phyloP scores from a whole-genome alignment of 2,113 vertebrate genomes.

The Rattus norvegicus region DNA sequence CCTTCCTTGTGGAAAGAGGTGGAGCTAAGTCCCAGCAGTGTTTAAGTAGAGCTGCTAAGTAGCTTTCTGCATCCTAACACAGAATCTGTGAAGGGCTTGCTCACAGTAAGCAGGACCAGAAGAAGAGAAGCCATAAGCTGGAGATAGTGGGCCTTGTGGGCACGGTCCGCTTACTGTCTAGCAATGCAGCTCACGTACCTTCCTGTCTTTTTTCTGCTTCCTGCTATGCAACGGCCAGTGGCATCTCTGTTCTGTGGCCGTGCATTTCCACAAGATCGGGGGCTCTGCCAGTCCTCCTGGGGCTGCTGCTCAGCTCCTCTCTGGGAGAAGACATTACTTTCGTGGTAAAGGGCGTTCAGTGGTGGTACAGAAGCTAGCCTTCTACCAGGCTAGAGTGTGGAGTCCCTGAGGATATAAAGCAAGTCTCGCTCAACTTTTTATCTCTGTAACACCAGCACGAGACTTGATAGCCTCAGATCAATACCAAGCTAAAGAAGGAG shows the following conservation, averaged over 20 bases:
- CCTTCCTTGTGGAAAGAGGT: fast-evolving
- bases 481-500: not conserved
- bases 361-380: fast-evolving
- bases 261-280: too few relatives aligned
- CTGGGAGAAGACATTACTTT: not conserved
- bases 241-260: not conserved
- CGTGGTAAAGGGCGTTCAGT: fast-evolving
- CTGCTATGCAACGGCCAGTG: fast-evolving
- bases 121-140: fast-evolving
- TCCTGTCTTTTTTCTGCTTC: not conserved
- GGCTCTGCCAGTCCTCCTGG: not conserved
- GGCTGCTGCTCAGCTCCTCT: not conserved
- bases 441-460: not conserved
- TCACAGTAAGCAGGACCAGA: fast-evolving
- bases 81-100: too few relatives aligned
- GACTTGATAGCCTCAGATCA: not conserved
- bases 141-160: fast-evolving
- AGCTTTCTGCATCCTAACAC: too few relatives aligned
- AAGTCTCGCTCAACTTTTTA: fast-evolving
- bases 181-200: not conserved
- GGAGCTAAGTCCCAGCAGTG: not conserved
- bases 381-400: too few relatives aligned
- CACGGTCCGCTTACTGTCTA: fast-evolving
- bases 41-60: too few relatives aligned
- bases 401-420: too few relatives aligned